Percentiles rank a stretch among this genome's conserved stretches.
phyloP scores from a whole-genome alignment of 2,113 vertebrate genomes.

The Centropristis striata region DNA sequence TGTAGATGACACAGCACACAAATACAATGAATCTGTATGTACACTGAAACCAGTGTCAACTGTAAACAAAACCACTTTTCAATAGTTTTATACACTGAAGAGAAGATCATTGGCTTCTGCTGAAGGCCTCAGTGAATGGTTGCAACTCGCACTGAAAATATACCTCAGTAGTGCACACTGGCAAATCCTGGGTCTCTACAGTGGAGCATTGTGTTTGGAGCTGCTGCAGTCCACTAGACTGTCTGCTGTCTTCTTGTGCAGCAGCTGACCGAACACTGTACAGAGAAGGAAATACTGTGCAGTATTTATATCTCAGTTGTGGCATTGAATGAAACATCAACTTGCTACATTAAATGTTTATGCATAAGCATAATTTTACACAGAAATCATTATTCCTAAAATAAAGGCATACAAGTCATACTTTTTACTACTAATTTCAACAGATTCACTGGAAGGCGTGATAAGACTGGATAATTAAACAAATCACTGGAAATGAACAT shows the following conservation, averaged over 20 bases:
- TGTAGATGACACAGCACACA: slow-evolving; percentile 18
- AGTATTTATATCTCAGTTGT: slow-evolving; percentile 26
- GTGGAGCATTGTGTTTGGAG: slow-evolving; percentile 53
- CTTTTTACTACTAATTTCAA: slow-evolving; percentile 15
- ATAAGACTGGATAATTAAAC: slow-evolving; percentile 55
- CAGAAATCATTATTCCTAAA: background rate
- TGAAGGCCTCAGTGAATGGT: slow-evolving; percentile 48
- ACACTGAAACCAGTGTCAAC: slow-evolving; percentile 50
- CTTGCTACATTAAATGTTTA: slow-evolving; percentile 21
- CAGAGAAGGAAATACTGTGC: slow-evolving; percentile 20
- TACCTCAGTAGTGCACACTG: slow-evolving; percentile 80
- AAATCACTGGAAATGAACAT: slow-evolving; percentile 67
- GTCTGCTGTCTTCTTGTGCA: slow-evolving; percentile 30
- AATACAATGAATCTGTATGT: slow-evolving; percentile 25
- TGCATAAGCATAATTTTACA: slow-evolving; percentile 2
- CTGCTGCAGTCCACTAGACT: slow-evolving; percentile 42
- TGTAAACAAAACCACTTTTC: slow-evolving; percentile 51
- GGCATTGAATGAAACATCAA: slow-evolving; percentile 24
- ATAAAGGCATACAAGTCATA: slow-evolving; percentile 8
- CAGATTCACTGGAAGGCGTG: slow-evolving; percentile 51
- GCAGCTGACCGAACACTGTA: slow-evolving; percentile 46
- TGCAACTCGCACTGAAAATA: slow-evolving; percentile 53
- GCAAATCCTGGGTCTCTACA: slow-evolving; percentile 47
- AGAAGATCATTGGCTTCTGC: slow-evolving; percentile 41
- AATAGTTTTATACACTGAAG: slow-evolving; percentile 62